These are phyloP conservation scores for Ptiloglossa arizonensis DNA, from an alignment of 1,140 invertebrate species.

Conservation along the genomic window DNA sequence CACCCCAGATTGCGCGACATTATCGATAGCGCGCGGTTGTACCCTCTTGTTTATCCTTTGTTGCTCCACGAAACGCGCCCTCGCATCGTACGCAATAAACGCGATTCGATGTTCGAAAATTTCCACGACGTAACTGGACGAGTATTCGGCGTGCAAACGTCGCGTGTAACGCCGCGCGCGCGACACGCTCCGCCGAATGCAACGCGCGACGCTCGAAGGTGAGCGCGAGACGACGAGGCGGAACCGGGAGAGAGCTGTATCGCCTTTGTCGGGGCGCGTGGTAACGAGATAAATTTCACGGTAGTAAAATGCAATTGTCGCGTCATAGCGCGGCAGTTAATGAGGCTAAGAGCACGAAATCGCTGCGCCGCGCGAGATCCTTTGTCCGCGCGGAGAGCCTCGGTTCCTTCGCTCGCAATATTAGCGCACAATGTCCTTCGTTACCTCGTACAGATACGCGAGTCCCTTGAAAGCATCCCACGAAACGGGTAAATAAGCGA, in stretches of 20 bases:
- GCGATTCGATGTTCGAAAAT: background rate
- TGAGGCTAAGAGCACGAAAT: constrained; percentile 5
- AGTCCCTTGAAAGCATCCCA: background rate
- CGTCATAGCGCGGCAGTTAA: background rate
- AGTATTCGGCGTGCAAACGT: too few relatives aligned
- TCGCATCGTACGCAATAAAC: background rate
- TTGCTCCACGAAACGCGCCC: background rate
- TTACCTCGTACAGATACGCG: background rate
- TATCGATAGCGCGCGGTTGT: background rate
- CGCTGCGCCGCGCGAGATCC: background rate
- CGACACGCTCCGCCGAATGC: background rate
- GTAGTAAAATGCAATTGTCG: background rate
- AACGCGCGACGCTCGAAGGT: too few relatives aligned
- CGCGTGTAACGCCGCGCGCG: background rate
- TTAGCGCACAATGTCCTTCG: constrained; percentile 8
- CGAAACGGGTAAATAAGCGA: constrained; percentile 6
- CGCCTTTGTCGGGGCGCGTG: background rate
- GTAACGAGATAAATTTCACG: constrained; percentile 3
- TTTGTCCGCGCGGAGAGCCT: background rate
- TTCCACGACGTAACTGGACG: background rate
- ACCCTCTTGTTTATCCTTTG: background rate
- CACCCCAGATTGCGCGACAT: background rate
- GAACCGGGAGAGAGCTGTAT: background rate
- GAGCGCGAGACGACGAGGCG: background rate
- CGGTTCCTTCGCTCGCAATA: background rate